These are phyloP conservation scores for Torymus texanus DNA, from an alignment of 2,888 invertebrate species.

Conservation along the genomic window DNA sequence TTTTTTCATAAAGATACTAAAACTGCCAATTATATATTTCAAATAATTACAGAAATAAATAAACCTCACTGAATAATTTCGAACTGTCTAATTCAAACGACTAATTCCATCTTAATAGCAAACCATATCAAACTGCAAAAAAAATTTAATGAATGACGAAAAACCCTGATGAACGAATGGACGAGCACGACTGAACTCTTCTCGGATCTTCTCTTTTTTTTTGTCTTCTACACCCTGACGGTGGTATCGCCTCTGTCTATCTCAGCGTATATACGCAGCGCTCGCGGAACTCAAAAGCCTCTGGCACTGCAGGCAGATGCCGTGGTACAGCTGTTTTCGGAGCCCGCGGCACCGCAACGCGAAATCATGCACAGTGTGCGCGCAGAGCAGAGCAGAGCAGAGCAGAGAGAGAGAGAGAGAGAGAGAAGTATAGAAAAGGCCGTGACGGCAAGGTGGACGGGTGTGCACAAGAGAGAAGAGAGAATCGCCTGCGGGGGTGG, in stretches of 20 bases:
- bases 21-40: no score
- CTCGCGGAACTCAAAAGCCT: slow-evolving; percentile 54
- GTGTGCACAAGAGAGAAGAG: not conserved
- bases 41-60: no score
- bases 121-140: no score
- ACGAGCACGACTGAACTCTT: no score
- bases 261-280: not conserved
- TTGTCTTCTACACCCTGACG: no score
- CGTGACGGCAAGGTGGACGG: slow-evolving; percentile 43
- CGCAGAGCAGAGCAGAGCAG: not conserved
- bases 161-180: no score
- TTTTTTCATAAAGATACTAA: no score
- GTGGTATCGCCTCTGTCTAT: slow-evolving; percentile 17
- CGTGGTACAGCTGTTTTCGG: slow-evolving; percentile 68
- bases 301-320: slow-evolving; percentile 70
- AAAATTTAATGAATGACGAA: no score
- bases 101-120: no score
- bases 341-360: slow-evolving; percentile 63
- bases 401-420: slow-evolving; percentile 20
- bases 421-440: slow-evolving; percentile 37
- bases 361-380: slow-evolving; percentile 64
- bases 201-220: no score
- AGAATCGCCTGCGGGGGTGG: slow-evolving; percentile 29
- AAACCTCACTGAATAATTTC: no score
- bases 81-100: no score